A percentile compares a stretch with the other conserved stretches of the same genome.
Conservation (phyloP, 2,113 vertebrate genomes). For the Rhea pennata region DNA sequence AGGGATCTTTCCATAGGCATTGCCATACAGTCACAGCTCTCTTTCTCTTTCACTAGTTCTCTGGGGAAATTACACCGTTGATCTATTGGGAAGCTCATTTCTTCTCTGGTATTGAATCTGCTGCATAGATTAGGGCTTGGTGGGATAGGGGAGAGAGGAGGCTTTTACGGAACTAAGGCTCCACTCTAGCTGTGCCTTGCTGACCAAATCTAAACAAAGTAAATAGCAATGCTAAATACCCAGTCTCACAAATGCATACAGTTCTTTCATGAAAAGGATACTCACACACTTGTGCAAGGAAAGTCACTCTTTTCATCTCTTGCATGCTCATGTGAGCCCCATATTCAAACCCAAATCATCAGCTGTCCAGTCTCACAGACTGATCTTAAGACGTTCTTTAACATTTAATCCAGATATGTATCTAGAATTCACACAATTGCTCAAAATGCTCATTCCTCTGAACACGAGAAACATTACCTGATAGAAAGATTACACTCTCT, state of each 20-base stretch:
- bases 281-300: not conserved
- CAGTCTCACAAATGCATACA: not conserved
- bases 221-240: not conserved
- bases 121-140: not conserved
- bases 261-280: not conserved
- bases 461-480: not conserved
- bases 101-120: not conserved
- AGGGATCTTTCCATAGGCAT: not conserved
- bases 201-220: not conserved
- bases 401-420: not conserved
- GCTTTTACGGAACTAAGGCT: not conserved
- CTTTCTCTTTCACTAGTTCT: not conserved
- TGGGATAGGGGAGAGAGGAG: not conserved
- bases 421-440: not conserved
- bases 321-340: not conserved
- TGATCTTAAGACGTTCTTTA: not conserved
- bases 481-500: not conserved
- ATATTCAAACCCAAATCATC: not conserved
- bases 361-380: not conserved
- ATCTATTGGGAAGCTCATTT: not conserved
- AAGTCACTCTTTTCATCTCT: not conserved
- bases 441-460: not conserved
- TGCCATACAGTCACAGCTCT: not conserved
- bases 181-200: not conserved
- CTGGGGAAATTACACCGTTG: not conserved